Evolutionary conservation across 1,140 invertebrate genomes (phyloP), one percentile per base, ranked within the genome.

Genomic region (Andricus grossulariae): DNA sequence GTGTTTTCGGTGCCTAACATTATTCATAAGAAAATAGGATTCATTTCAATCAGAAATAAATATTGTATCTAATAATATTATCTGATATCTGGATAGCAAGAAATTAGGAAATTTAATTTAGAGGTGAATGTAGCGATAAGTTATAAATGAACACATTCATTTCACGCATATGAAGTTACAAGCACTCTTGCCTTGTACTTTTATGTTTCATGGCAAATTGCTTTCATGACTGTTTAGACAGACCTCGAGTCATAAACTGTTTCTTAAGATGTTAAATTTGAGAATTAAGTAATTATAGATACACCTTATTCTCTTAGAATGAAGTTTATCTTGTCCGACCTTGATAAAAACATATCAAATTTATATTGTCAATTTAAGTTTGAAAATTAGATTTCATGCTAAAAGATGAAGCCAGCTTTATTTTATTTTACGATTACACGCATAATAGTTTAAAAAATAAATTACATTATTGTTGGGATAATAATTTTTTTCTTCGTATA

Each of bases 211-310:
- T 78, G 83, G 79, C 80, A 83, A 83, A 84, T 84, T 83, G 78
- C 80, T 75, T 84, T 82, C 82, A 84, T 78, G 72, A 78, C 83
- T 84, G 79, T 84, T 84, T 84, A 79, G 79, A 82, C 80, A 84
- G 74, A 74, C 81, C 45, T 52, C 73, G 54, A 57, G 32, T 66
- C 60, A 45, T 66, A 66, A 66, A 66, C 60, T 66, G 60, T 66
- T 66, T 39, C 60, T 66, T 39, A 39, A 66, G 32, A 39, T 45
- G 25, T 66, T 66, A n/a, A 66, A 45, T 45, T 45, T 11, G 15
- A 6, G 25, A 66, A 13, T 4, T 16, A 8, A 66, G 60, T 66
- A 66, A 66, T 66, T 66, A 66, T 66, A 32, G 13, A 3, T 60
- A 16, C 16, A 25, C 0, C 19, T 18, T 55, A 10, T 32, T 32